phyloP scores from a whole-genome alignment of 1,140 invertebrate genomes.

The Zelostemma sp. region DNA sequence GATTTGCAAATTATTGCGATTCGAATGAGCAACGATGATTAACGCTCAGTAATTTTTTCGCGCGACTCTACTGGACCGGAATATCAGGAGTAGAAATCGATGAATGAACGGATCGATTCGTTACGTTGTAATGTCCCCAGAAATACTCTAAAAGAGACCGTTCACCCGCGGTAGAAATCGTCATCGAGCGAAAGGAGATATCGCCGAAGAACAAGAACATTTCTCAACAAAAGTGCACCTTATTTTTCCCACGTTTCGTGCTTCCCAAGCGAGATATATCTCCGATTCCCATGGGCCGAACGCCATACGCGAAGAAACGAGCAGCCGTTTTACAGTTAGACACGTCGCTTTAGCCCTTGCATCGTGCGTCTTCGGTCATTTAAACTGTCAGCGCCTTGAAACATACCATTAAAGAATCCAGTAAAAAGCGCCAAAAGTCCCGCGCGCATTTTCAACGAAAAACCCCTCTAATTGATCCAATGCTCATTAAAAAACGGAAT shows the following conservation, averaged over 20 bases:
- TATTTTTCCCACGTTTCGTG: conserved; percentile 32
- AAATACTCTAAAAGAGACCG: not conserved
- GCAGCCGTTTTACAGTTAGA: conserved; percentile 28
- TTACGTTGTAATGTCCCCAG: not conserved
- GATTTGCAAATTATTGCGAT: too few relatives aligned
- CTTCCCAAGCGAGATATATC: conserved; percentile 18
- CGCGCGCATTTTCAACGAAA: too few relatives aligned
- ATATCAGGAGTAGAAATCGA: too few relatives aligned
- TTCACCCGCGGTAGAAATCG: conserved; percentile 28
- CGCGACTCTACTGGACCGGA: too few relatives aligned
- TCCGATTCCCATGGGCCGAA: conserved; percentile 18
- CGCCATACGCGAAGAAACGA: conserved; percentile 11
- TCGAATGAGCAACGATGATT: too few relatives aligned
- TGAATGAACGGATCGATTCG: not conserved
- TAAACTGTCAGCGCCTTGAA: not conserved
- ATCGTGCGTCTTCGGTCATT: not conserved
- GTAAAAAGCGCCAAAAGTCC: too few relatives aligned
- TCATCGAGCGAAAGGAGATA: conserved; percentile 19
- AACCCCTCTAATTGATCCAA: too few relatives aligned
- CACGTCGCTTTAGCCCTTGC: not conserved
- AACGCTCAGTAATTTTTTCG: too few relatives aligned
- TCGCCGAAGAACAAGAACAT: conserved; percentile 11
- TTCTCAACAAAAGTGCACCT: conserved; percentile 10
- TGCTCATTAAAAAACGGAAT: too few relatives aligned
- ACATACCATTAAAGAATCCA: not conserved